Evolutionary conservation across 2,888 invertebrate genomes (phyloP).

Genomic region (Allophyes oxyacanthae): DNA sequence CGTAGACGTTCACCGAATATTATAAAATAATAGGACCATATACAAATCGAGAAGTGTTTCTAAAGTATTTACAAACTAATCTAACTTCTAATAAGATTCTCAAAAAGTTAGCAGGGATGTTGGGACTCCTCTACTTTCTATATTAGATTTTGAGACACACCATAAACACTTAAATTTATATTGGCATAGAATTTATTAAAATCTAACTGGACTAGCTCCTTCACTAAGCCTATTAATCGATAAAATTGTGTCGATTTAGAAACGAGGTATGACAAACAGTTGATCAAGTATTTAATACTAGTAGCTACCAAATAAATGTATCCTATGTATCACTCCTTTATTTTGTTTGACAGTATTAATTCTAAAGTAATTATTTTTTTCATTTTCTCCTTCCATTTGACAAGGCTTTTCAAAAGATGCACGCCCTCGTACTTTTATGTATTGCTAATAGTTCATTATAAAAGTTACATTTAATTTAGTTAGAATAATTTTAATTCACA

Average conservation of each 20-base stretch:
- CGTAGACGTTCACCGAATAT: background rate
- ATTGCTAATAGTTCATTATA: too few relatives aligned
- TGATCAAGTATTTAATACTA: slow-evolving; percentile 33
- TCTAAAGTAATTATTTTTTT: too few relatives aligned
- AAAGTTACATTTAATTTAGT: too few relatives aligned
- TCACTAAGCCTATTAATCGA: slow-evolving; percentile 72
- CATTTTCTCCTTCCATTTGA: background rate
- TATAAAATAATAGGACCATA: slow-evolving; percentile 29
- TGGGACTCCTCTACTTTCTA: slow-evolving; percentile 62
- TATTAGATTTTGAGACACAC: slow-evolving; percentile 72
- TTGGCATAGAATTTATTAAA: slow-evolving; percentile 78
- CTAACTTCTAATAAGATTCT: slow-evolving; percentile 56
- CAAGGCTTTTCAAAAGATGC: background rate
- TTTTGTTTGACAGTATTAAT: background rate
- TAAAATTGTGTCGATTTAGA: slow-evolving; percentile 57
- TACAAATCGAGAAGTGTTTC: slow-evolving; percentile 43
- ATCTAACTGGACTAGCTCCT: slow-evolving; percentile 86
- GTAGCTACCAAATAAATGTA: slow-evolving; percentile 42
- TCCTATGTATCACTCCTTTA: background rate
- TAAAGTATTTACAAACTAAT: slow-evolving; percentile 40
- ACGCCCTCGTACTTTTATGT: too few relatives aligned
- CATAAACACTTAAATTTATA: slow-evolving; percentile 67
- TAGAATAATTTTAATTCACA: slow-evolving; percentile 17
- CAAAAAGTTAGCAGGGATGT: slow-evolving; percentile 57
- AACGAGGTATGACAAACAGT: slow-evolving; percentile 36